These are phyloP conservation scores for Eupelmus urozonus DNA, from an alignment of 2,888 invertebrate species.

Conservation along the genomic window DNA sequence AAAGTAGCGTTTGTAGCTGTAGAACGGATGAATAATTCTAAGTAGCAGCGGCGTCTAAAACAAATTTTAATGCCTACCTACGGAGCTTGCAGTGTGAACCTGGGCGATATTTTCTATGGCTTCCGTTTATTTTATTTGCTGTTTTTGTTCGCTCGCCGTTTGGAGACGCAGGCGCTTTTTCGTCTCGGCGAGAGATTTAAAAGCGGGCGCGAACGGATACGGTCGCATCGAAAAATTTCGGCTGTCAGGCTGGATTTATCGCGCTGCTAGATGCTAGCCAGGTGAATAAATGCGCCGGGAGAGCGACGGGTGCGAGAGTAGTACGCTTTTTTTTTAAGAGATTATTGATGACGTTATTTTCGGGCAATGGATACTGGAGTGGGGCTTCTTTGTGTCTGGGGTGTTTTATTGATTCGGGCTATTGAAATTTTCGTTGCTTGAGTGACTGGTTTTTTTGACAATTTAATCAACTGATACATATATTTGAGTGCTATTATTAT, in stretches of 20 bases:
- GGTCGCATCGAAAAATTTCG: conserved; percentile 27
- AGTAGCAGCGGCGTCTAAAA: too few species aligned
- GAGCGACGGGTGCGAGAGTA: neutral
- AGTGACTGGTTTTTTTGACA: too few species aligned
- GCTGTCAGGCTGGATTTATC: conserved; percentile 35
- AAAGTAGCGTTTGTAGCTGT: too few species aligned
- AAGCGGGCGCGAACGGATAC: neutral
- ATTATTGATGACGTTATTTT: conserved; percentile 44
- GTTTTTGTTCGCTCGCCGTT: neutral
- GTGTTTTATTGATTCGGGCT: too few species aligned
- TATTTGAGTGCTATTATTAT: too few species aligned
- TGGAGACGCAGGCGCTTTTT: neutral
- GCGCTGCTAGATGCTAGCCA: neutral
- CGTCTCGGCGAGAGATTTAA: conserved; percentile 7
- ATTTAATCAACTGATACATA: too few species aligned
- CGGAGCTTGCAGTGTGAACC: too few species aligned
- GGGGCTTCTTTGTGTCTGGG: too few species aligned
- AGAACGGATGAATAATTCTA: too few species aligned
- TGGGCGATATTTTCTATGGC: neutral
- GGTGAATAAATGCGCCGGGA: conserved; percentile 24
- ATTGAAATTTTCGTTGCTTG: too few species aligned
- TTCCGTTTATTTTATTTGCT: conserved; percentile 7
- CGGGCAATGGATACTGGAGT: conserved; percentile 6
- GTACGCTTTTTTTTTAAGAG: conserved; percentile 28
- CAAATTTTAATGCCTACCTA: too few species aligned